phyloP scores from a whole-genome alignment of 30 jellyfish, hydroid and myxozoan genomes.

The Hydractinia symbiolongicarpus region DNA sequence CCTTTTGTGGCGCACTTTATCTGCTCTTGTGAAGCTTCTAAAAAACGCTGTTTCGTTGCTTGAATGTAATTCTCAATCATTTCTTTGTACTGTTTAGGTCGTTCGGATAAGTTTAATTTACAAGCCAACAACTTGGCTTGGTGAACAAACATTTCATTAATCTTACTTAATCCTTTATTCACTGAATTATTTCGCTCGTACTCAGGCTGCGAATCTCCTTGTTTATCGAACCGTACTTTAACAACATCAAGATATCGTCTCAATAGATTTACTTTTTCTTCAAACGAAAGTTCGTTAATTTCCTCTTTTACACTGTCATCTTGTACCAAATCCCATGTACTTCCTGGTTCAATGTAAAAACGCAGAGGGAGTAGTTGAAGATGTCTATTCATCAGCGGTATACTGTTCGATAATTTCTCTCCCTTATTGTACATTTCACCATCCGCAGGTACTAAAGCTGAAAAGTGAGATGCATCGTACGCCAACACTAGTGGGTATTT shows the following conservation, averaged over 20 bases:
- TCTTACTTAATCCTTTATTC: background rate
- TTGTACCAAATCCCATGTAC: slow-evolving; percentile 39
- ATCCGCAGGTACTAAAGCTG: slow-evolving; percentile 88
- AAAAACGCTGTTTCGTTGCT: slow-evolving; percentile 20
- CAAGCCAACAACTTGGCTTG: slow-evolving; percentile 39
- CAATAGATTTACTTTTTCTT: slow-evolving; percentile 35
- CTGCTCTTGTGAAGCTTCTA: background rate
- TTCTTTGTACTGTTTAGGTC: slow-evolving; percentile 63
- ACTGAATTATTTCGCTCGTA: background rate
- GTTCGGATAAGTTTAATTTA: slow-evolving; percentile 43
- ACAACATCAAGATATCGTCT: slow-evolving; percentile 54
- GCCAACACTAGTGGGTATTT: slow-evolving; percentile 82
- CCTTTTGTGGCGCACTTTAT: background rate
- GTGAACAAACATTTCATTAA: background rate
- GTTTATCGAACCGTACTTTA: slow-evolving; percentile 11
- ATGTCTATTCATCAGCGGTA: slow-evolving; percentile 41
- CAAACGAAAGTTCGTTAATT: slow-evolving; percentile 38
- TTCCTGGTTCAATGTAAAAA: slow-evolving; percentile 67
- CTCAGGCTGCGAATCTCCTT: background rate
- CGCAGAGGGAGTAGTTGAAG: slow-evolving; percentile 49
- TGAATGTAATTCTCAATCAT: slow-evolving; percentile 67
- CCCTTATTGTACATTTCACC: slow-evolving; percentile 50
- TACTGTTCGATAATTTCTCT: slow-evolving; percentile 39
- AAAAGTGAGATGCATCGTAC: slow-evolving; percentile 82
- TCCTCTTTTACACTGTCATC: slow-evolving; percentile 50